Base-by-base conservation (phyloP, 2,888 invertebrate species). In the Apocheima hispidaria region DNA sequence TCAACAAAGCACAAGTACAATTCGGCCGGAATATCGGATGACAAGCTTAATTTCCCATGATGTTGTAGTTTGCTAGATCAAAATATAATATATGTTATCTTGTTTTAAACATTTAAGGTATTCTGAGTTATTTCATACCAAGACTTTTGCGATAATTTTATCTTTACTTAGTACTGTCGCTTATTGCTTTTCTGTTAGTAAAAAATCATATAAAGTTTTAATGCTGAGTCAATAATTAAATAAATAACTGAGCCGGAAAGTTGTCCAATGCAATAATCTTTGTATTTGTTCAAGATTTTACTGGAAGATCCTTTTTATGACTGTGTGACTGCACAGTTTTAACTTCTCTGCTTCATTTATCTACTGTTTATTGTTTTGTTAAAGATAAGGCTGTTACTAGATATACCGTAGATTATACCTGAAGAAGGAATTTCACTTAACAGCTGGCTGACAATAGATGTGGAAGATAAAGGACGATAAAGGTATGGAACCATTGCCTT, bases 321-420 rank as follows among this genome's bases (percentile, higher is more conserved):
- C 30, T 57, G 35, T 54, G 58, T 52, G 55, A 58, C 55, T 57
- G 46, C 57, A 48, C 21, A 53, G 51, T 54, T 65, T 63, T 48
- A 61, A 54, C 14, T 60, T 56, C 41, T 69, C 60, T 44, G 26
- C 43, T 38, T 58, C 57, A 66, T 62, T 63, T 65, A 60, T 68
- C 67, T 68, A 58, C 57, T 69, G 63, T 68, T 69, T 59, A 67
- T 70, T 69, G 66, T 71, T 66, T 64, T 65, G 65, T 58, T 65
- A 58, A 26, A 68, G 70, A 70, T 70, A 70, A 72, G 44, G 40
- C 28, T 57, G 48, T 65, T 66, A n/a, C n/a, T n/a, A n/a, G n/a
- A n/a, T n/a, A n/a, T n/a, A n/a, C n/a, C n/a, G n/a, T n/a, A n/a
- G n/a, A n/a, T 71, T 69, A 69, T 73, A 72, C 70, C 70, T 71